Evolutionary conservation across 1,140 invertebrate species (phyloP).

Genomic region (Pemphigus obesinymphae): DNA sequence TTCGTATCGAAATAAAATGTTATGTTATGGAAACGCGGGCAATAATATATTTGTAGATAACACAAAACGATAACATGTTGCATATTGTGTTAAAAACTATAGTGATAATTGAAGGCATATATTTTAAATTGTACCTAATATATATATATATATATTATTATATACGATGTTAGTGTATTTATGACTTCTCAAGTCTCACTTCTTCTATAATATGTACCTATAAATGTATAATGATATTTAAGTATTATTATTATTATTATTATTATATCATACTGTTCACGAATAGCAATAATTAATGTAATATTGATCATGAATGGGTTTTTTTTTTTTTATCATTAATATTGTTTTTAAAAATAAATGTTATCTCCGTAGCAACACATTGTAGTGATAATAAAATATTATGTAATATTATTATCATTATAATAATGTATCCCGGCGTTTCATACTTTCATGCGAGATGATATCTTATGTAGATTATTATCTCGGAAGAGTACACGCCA

Average conservation of each 20-base stretch:
- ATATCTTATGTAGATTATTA: background rate
- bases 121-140: too few species aligned
- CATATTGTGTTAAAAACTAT: background rate
- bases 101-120: background rate
- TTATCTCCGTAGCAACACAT: too few species aligned
- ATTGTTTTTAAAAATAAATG: too few species aligned
- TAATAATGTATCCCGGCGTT: background rate
- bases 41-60: slow-evolving; percentile 39
- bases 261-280: background rate
- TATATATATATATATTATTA: too few species aligned
- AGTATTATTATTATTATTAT: background rate
- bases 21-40: slow-evolving; percentile 21
- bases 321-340: too few species aligned
- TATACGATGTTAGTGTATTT: background rate
- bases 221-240: too few species aligned
- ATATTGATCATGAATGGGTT: background rate
- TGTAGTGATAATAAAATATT: background rate
- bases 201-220: background rate
- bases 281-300: background rate
- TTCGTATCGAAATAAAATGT: background rate
- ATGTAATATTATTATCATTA: background rate
- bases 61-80: background rate
- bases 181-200: background rate
- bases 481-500: background rate
- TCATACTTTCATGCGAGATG: background rate